These are phyloP conservation scores for Drosophila sucinea DNA, from an alignment of 1,140 invertebrate genomes.

Conservation along the genomic window DNA sequence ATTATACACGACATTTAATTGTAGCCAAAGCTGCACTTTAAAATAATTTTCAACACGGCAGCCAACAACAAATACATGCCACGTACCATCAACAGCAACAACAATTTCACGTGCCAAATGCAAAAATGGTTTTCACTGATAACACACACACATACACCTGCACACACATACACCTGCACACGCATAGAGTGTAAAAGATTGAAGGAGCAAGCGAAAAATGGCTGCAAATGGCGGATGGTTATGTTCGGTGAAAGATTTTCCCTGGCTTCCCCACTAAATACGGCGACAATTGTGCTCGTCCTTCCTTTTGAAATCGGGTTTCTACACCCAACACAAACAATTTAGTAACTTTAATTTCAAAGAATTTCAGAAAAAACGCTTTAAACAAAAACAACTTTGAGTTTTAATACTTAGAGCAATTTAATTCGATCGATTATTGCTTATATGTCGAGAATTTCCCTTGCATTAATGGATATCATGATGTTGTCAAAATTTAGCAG, in stretches of 20 bases:
- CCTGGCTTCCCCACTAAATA: not conserved
- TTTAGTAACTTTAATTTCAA: too few relatives aligned
- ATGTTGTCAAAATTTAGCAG: not conserved
- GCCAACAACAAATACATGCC: slow-evolving; percentile 29
- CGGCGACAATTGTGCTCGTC: not conserved
- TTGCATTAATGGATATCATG: not conserved
- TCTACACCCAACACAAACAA: too few relatives aligned
- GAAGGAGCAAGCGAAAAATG: not conserved
- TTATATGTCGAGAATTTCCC: too few relatives aligned
- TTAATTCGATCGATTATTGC: too few relatives aligned
- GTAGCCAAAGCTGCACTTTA: slow-evolving; percentile 69
- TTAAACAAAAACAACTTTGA: too few relatives aligned
- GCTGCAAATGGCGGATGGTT: slow-evolving; percentile 4
- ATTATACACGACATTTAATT: slow-evolving; percentile 75
- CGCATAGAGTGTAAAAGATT: not conserved
- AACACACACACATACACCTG: slow-evolving; percentile 27
- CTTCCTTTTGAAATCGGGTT: not conserved
- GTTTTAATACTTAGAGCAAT: too few relatives aligned
- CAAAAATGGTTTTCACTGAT: slow-evolving; percentile 55
- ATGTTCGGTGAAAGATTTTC: not conserved
- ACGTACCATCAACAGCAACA: slow-evolving; percentile 32
- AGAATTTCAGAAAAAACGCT: too few relatives aligned
- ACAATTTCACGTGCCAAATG: slow-evolving; percentile 65
- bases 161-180: not conserved
- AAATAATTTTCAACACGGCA: slow-evolving; percentile 66